Evolutionary conservation across 2,888 invertebrate species (phyloP), one percentile per base, ranked within the genome.

Genomic region (Leptodirus hochenwartii): DNA sequence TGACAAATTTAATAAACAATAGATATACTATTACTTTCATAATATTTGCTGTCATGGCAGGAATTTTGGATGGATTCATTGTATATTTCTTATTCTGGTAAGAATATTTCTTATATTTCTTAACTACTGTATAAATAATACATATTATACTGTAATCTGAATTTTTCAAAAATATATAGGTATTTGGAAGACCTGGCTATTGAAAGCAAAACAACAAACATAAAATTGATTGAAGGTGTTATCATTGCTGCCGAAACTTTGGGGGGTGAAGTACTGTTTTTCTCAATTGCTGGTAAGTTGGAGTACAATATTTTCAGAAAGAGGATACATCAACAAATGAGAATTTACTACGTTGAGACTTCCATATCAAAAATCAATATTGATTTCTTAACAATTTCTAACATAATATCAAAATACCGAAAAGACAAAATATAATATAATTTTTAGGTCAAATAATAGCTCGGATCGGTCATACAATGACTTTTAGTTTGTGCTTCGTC

Each of bases 1-100:
- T 81, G 2, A 61, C 56, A 16, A 52, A 59, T 2, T 55, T 82
- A 2, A 47, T 82, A 15, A 62, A 58, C 13, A 62, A 74, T 37
- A 69, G 67, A 0, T 57, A 68, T 0, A 75, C 82, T 1, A 45
- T 70, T 0, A 61, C 72, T 6, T 84, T 82, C 49, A 59, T 82
- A 10, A 48, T 61, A 0, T 82, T 80, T 47, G 75, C 81, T 0
- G 67, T 74, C 0, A 61, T 80, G 6, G 77, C 75, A 0, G 82
- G 82, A 1, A 69, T 78, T 1, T 62, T 80, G 15, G 82, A 82
- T 42, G 75, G 80, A 28, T 80, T 81, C 49, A 68, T 82, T 29
- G 73, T 81, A 10, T 82, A 79, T 43, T 82, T 77, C 43, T 64
- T 81, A 58, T 80, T 82, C 48, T 82, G 82, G 77, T 73, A 44